Evolutionary conservation across 2,888 invertebrate genomes (phyloP), one percentile per base, ranked within the genome.

Genomic region (Hirtodrosophila trivittata): DNA sequence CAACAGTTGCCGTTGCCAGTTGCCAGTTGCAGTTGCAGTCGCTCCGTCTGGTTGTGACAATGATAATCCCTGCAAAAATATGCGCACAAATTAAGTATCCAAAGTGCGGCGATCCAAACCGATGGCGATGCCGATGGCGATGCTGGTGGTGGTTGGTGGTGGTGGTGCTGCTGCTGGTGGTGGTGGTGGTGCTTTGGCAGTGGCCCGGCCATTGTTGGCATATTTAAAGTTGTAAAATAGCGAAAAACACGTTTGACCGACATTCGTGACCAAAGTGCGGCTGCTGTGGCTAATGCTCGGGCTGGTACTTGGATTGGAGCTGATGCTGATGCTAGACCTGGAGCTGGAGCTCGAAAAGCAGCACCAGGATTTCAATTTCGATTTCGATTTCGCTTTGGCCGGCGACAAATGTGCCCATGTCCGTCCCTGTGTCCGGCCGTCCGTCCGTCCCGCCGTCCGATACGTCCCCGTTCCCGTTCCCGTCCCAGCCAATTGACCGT

Each of bases 221-320:
- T 86, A 82, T 83, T 82, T 82, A 86, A 82, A 86, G 83, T 86
- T 82, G 82, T 86, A 82, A 82, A 82, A 82, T 85, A 82, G 80
- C 86, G 72, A 82, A 76, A 82, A 86, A 82, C 82, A 82, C 86
- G 82, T 82, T 82, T 82, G 82, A 82, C 82, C 82, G 82, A 82
- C 84, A 82, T 82, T 82, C 82, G 82, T 82, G 82, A 82, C 82
- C 84, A 70, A 71, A 71, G 76, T 75, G 68, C 75, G 77, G 69
- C 74, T 70, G 70, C 67, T 39, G 43, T 16, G 33, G 35, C 39
- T 57, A 37, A 16, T 52, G 49, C 66, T 37, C 25, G 25, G 39
- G 33, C 35, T 33, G 42, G 5, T 18, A 28, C 35, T 26, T 21
- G 18, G 41, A 25, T 21, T 30, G 33, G 1, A 33, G 66, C 47